Percentiles rank a stretch among this genome's conserved stretches.
Evolutionary conservation across 2,888 invertebrate genomes (phyloP).

Genomic region (Xestobium rufovillosum): DNA sequence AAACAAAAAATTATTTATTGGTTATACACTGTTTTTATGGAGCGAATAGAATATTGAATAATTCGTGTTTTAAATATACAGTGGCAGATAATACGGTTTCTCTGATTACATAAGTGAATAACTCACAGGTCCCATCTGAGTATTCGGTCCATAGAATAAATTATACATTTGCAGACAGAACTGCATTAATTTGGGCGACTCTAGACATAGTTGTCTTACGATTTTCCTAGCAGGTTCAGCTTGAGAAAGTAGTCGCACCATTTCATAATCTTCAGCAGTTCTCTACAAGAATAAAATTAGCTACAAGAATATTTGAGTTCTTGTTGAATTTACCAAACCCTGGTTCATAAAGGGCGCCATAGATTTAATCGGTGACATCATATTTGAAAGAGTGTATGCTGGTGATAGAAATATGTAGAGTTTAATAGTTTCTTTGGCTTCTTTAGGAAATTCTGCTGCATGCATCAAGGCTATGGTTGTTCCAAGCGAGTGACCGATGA

Average conservation of each 20-base stretch:
- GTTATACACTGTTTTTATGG: conserved; percentile 1
- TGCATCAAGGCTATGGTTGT: conserved; percentile 65
- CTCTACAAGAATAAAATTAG: conserved; percentile 14
- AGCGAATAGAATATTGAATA: no score
- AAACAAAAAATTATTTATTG: neutral
- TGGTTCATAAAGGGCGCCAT: conserved; percentile 56
- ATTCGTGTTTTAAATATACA: no score
- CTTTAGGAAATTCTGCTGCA: conserved; percentile 58
- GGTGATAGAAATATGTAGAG: conserved; percentile 60
- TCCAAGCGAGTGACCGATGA: conserved; percentile 87
- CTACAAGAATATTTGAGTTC: neutral
- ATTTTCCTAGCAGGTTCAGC: conserved; percentile 27
- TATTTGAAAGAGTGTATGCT: conserved; percentile 51
- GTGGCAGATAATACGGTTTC: no score
- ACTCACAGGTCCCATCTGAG: conserved; percentile 36
- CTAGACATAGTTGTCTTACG: conserved; percentile 31
- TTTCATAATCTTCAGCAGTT: conserved; percentile 16
- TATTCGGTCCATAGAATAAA: conserved; percentile 36
- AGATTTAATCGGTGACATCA: conserved; percentile 56
- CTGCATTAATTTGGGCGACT: conserved; percentile 34
- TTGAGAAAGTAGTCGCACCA: conserved; percentile 28
- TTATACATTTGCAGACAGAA: conserved; percentile 34
- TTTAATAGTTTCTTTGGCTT: conserved; percentile 57
- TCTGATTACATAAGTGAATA: no score
- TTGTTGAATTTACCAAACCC: conserved; percentile 38